These are phyloP conservation scores for Amiota minor DNA, from an alignment of 2,888 invertebrate species.

Conservation along the genomic window DNA sequence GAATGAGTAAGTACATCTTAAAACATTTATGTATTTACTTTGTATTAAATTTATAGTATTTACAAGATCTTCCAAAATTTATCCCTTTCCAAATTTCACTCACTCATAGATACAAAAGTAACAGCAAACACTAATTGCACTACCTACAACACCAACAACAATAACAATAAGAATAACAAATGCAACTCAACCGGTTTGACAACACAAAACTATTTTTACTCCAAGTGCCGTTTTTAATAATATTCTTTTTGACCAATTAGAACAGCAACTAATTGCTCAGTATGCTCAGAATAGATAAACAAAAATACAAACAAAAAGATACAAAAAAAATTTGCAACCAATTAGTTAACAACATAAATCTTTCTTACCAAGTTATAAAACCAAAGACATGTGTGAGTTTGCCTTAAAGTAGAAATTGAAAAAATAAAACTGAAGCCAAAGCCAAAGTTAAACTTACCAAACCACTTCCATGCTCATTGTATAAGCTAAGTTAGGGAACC, in stretches of 20 bases:
- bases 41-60: neutral
- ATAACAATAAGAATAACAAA: constrained; percentile 39
- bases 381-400: constrained; percentile 13
- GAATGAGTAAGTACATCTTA: neutral
- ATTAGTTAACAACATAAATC: constrained; percentile 52
- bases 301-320: neutral
- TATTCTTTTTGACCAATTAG: constrained; percentile 60
- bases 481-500: neutral
- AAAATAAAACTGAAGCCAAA: constrained; percentile 15
- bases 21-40: neutral
- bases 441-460: constrained; percentile 43
- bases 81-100: neutral
- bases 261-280: constrained; percentile 62
- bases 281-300: neutral
- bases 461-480: constrained; percentile 48
- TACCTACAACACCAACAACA: constrained; percentile 17
- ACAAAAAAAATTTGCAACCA: constrained; percentile 52
- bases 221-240: constrained; percentile 53
- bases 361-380: neutral
- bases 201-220: constrained; percentile 38
- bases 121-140: neutral
- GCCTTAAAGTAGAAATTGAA: constrained; percentile 6
- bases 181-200: constrained; percentile 6
- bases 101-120: constrained; percentile 5
- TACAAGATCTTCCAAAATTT: neutral